Evolutionary conservation across 2,113 vertebrate species (phyloP), one percentile per base, ranked within the genome.

Genomic region (Macaca nemestrina): DNA sequence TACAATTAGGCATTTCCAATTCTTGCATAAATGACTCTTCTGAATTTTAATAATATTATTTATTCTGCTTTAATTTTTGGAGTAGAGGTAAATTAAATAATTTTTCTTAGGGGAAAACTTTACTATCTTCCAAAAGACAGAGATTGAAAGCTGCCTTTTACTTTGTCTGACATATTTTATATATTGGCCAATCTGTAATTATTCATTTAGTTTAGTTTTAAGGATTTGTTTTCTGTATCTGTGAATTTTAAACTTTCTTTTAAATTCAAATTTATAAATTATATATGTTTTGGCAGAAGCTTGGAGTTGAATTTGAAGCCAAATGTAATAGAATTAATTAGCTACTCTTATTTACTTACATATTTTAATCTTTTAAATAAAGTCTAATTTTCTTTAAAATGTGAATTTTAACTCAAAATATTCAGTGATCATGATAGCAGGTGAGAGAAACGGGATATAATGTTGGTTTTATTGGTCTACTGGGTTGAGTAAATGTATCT

Each of bases 11-110:
- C 68, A 70, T 70, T 81, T 93, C 48, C 25, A 94, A 57, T 75
- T 86, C 25, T 22, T 61, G 40, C 25, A 64, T 88, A 78, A 75
- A 87, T 18, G 5, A 38, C 2, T 84, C 75, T 48, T 92, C 3
- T 89, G 79, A 35, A 90, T 93, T 96, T 88, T 89, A 92, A 57
- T 25, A 75, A 59, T 76, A 68, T 86, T 68, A n/a, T 50, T 76
- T 14, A 7, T 32, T 78, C 6, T 67, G 9, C 6, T 76, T 93
- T 40, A 40, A 55, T 90, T 86, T 94, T 32, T 90, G 8, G 9
- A 76, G 35, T 50, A 13, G 20, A 88, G 14, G 25, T 55, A 61
- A 89, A 72, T 72, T 64, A 57, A 88, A 79, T 76, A 57, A 76
- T 59, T 48, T 64, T 2, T 59, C 40, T 79, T 61, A 79, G 8